Base-by-base conservation (phyloP, 2,113 vertebrate genomes). In the Pithys albifrons region DNA sequence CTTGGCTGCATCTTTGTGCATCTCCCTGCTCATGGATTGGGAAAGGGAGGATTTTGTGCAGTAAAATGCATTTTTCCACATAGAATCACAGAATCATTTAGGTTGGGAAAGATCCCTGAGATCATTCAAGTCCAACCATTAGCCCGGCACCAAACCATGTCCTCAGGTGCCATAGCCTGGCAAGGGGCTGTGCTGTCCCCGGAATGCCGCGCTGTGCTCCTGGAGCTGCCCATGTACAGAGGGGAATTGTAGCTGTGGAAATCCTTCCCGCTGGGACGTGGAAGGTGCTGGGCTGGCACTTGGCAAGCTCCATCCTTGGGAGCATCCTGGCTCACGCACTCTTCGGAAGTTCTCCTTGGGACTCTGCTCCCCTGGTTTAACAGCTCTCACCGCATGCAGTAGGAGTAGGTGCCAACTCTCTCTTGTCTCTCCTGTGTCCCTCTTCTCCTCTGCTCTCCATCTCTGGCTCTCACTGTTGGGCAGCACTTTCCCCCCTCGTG, bases 321-420 rank as follows among this genome's bases (percentile, higher is more conserved):
- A 91, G 91, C 41, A 51, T 52, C 27, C 27, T 62, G 66, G 29
- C 65, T 95, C 61, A 17, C 24, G 22, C 55, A 9, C 62, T 89
- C 77, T 83, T 93, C 58, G 66, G 89, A 51, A 82, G 69, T 41
- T 37, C 61, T 95, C 71, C 78, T 78, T 85, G 12, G 66, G 75
- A 72, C 84, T 97, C 93, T 95, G 80, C 95, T 97, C 88, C 89
- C 93, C 82, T 96, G 43, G 72, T 95, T 97, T 98, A 98, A 98
- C 85, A 69, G 39, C 67, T 61, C 43, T 94, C 95, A 95, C 95
- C 29, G 98, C 98, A 99, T 98, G 98, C 97, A 45, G 94, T 97
- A 98, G 97, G 35, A 85, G 72, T 94, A 97, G 97, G 89, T 93
- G 70, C 80, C 95, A 51, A 22, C 70, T 94, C 35, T 77, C 71